Base-by-base conservation (phyloP, 2,888 invertebrate species). In the Plutella xylostella region DNA sequence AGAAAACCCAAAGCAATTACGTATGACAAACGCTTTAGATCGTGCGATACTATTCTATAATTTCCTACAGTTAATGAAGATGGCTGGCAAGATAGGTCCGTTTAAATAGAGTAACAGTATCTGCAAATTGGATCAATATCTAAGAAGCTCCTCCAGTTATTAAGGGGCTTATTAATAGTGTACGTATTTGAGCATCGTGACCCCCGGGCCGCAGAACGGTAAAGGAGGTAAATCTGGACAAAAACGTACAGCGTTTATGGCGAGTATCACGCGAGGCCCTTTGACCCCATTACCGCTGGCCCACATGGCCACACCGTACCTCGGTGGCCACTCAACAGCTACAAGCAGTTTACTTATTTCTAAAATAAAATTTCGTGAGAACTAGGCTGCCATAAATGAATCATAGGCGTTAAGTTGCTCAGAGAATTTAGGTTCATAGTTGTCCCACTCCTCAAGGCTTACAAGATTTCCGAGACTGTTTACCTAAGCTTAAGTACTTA, bases 261-360 rank as follows among this genome's bases (percentile, higher is more conserved):
- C 60, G 54, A 57, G 65, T 63, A 73, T 74, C 79, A 80, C 79
- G 77, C 73, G 61, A 77, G 77, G 75, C 78, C 77, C 59, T 50
- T 51, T 60, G 69, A 72, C 74, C 75, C 62, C 65, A 67, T 71
- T 74, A 65, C 53, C n/a, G 34, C 20, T 25, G 40, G 34, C 33
- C 43, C 28, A 35, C 18, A 43, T 43, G 41, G 15, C 41, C 18
- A n/a, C 5, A 34, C 34, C 5, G 14, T n/a, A 15, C 17, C 15
- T 5, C 34, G 21, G 11, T 41, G 20, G 17, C 41, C 41, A 41
- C 20, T 30, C 21, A 42, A 42, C 37, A 31, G 38, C 31, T 42
- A 19, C n/a, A n/a, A n/a, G n/a, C n/a, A n/a, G n/a, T n/a, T n/a
- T n/a, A n/a, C n/a, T n/a, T n/a, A n/a, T n/a, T n/a, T n/a, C n/a